Base-by-base conservation (phyloP, 2,113 vertebrate genomes). In the Calyptommatus sinebrachiatus region DNA sequence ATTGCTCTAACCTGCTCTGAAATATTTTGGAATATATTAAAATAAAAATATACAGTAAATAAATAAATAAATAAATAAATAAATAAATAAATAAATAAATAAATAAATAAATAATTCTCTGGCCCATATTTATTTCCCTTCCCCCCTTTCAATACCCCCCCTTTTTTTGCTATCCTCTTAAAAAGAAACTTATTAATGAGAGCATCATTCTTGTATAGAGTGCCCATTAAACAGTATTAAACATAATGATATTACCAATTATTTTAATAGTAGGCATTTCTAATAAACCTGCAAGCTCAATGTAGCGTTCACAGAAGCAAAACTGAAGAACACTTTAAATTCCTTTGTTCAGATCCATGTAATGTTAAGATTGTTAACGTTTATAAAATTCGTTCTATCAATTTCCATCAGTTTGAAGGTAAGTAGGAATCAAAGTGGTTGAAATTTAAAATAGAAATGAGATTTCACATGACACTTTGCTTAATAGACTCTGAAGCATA, bases 251-350 rank as follows among this genome's bases (percentile, higher is more conserved):
- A 21, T 28, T 77, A 50, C 18, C 48, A 24, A 77, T 77, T 77
- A 77, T 68, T 68, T 68, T 68, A 76, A 76, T 63, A 76, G 65
- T 35, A 65, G 28, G 28, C 11, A 77, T 53, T 68, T 77, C 46
- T 77, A 68, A 68, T 57, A 18, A 67, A 53, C 7, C 26, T 68
- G 48, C 24, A 76, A 20, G 60, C 60, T 76, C 35, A 63, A 21
- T 76, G 35, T 63, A 63, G 35, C 46, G 29, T 76, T 63, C 73
- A 76, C 60, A 76, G 35, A 63, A 46, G 35, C 63, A 28, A 76
- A 41, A 45, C 24, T 45, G 7, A 75, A 76, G 35, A 63, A 65
- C 46, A 76, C 45, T 20, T 65, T 28, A 50, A 77, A 28, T 4
- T 29, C 20, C 31, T 31, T 53, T 67, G 63, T 65, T 31, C 63